These are phyloP conservation scores for Pedetes capensis DNA, from an alignment of 2,113 vertebrate species.

Conservation along the genomic window DNA sequence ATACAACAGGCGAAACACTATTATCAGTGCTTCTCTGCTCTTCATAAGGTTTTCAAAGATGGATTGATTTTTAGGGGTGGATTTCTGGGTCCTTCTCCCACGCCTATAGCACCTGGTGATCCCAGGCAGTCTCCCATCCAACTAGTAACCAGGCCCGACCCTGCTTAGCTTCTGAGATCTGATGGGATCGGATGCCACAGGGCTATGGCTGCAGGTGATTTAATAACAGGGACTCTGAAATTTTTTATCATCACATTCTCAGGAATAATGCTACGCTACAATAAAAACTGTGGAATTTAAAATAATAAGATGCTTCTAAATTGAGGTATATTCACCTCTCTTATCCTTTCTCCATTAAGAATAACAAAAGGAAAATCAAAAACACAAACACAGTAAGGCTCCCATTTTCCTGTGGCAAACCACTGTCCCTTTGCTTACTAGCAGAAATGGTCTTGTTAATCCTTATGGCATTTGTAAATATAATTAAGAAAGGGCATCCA, in stretches of 20 bases:
- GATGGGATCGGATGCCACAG: too few species aligned
- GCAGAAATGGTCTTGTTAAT: constrained; percentile 38
- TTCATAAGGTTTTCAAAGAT: too few species aligned
- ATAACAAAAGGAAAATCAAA: constrained; percentile 7
- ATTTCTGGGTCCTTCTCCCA: too few species aligned
- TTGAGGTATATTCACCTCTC: not conserved
- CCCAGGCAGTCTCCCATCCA: too few species aligned
- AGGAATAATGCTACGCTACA: not conserved
- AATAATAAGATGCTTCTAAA: not conserved
- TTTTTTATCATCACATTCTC: constrained; percentile 30
- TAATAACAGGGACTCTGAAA: not conserved
- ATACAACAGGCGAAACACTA: too few species aligned
- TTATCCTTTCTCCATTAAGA: not conserved
- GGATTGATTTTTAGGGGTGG: too few species aligned
- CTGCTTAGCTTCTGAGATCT: too few species aligned
- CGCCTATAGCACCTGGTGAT: too few species aligned
- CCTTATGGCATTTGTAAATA: constrained; percentile 4
- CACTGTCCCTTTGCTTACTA: not conserved
- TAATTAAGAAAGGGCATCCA: not conserved
- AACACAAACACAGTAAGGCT: not conserved
- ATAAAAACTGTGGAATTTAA: constrained; percentile 14
- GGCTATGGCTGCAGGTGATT: too few species aligned
- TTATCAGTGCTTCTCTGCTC: too few species aligned
- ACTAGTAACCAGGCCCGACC: too few species aligned
- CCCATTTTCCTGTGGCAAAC: not conserved